phyloP scores from a whole-genome alignment of 2,113 vertebrate genomes.

The Odobenus rosmarus region DNA sequence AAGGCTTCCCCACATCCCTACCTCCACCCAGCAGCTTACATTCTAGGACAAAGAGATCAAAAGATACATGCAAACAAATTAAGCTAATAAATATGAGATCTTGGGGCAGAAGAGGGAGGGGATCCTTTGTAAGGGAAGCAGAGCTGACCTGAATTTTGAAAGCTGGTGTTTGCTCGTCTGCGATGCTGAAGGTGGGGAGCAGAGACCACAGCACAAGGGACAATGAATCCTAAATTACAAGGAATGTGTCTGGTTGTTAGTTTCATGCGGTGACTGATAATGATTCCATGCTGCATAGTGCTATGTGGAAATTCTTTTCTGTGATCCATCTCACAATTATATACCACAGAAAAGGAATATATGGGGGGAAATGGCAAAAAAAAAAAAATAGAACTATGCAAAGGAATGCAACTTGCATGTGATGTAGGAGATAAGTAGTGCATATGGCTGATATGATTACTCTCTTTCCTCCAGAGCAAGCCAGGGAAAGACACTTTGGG shows the following conservation, averaged over 20 bases:
- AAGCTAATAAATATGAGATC: too few relatives aligned
- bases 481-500: background rate
- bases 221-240: background rate
- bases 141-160: background rate
- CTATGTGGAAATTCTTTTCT: background rate
- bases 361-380: too few relatives aligned
- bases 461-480: background rate
- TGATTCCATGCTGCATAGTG: fast-evolving
- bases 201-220: background rate
- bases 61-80: background rate
- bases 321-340: background rate
- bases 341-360: background rate
- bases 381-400: background rate
- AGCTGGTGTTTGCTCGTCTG: background rate
- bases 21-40: background rate
- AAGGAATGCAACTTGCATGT: background rate
- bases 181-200: fast-evolving
- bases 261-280: background rate
- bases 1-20: background rate
- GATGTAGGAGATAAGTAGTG: fast-evolving
- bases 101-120: fast-evolving
- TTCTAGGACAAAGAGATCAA: background rate
- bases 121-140: background rate
- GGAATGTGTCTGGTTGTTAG: background rate
- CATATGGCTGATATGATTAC: fast-evolving